Evolutionary conservation across 2,797 vertebrate species (phyloP), one percentile per base, ranked within the genome.

Genomic region (Fratercula arctica): DNA sequence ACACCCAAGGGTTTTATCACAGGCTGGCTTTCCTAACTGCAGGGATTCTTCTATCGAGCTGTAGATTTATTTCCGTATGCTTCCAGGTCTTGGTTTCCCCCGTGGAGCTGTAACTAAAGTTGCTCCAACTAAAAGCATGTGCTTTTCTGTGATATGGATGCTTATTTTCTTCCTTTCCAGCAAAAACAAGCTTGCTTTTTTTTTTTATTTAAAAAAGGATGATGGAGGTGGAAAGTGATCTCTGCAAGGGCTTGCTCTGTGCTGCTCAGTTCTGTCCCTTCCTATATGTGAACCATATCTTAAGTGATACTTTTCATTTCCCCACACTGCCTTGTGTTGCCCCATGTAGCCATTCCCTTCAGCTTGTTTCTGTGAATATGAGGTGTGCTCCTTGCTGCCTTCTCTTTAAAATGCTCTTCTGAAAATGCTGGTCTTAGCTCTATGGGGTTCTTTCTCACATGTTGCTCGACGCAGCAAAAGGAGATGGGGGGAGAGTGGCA

Each of bases 131-230:
- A 45, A 85, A 93, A 89, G 5, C 50, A 53, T 67, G 10, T 95
- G 95, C 10, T 92, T 92, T 95, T 66, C 54, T 84, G 37, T 85
- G 88, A 94, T 91, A 78, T 4, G 78, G 43, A 75, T 80, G 23
- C 14, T 84, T 90, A 69, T 89, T 26, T 6, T 86, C 31, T 77
- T 63, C 23, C 26, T 74, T 80, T 77, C 26, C 24, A 70, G 33
- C 7, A 89, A 86, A 88, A 89, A 1, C 0, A 41, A 76, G 16
- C 1, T 31, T 28, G 2, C 28, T 7, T 1, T 39, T 26, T 23
- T n/a, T 37, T 31, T 8, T 48, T 41, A 31, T 93, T 46, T 17
- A 25, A 43, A 60, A 41, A n/a, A 29, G 13, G 10, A 19, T 78
- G 56, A 14, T 50, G 31, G 31, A 73, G 19, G 31, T 93, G 12